Conservation (phyloP, 2,797 vertebrate species). For the Micrastur ruficollis region DNA sequence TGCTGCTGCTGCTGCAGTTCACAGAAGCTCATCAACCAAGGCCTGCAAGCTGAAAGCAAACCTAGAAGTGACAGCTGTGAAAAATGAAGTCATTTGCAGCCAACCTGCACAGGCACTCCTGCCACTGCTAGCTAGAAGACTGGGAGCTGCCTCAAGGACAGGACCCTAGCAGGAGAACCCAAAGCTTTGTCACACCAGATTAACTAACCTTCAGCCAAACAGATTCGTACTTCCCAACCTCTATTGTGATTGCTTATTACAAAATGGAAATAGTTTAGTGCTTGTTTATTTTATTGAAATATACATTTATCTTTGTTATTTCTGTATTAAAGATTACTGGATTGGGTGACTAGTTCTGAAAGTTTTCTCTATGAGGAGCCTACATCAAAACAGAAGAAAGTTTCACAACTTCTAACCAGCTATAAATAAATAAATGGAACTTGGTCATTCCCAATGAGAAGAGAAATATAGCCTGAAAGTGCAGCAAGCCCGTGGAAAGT, state of each 20-base stretch:
- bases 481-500: neutral
- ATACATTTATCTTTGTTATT: neutral
- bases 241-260: neutral
- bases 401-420: neutral
- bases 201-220: neutral
- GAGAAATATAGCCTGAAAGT: neutral
- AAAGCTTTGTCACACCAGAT: neutral
- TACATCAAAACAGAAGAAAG: neutral
- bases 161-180: neutral
- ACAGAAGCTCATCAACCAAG: neutral
- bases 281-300: neutral
- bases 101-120: neutral
- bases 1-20: neutral
- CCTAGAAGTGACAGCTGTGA: slow-evolving; percentile 1
- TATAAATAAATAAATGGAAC: neutral
- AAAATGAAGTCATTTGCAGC: slow-evolving; percentile 12
- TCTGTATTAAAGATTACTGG: neutral
- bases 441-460: neutral
- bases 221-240: neutral
- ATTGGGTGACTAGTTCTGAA: neutral
- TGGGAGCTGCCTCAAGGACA: neutral
- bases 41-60: neutral
- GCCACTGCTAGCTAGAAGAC: neutral
- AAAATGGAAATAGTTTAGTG: neutral
- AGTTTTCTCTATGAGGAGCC: neutral